Percentiles rank a stretch among this genome's conserved stretches.
Conservation (phyloP, 2,113 vertebrate species). For the Brachionichthys hirsutus region DNA sequence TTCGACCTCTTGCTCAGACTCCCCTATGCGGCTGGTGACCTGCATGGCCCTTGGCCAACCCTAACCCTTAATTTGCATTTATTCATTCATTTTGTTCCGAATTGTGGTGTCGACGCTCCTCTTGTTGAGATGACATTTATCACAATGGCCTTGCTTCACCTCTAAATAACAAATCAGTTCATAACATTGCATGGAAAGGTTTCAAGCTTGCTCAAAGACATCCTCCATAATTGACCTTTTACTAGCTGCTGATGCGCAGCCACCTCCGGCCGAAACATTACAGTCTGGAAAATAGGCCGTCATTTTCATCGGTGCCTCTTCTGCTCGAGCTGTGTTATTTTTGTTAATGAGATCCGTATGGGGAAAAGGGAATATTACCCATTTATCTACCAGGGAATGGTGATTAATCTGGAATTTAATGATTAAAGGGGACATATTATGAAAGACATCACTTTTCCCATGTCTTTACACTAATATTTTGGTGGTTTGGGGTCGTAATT, state of each 20-base stretch:
- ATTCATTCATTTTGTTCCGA: background rate
- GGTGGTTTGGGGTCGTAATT: too few species aligned
- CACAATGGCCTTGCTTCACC: conserved; percentile 55
- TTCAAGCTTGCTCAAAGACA: conserved; percentile 20
- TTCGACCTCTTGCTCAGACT: too few species aligned
- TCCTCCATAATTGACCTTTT: conserved; percentile 42
- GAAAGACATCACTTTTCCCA: too few species aligned
- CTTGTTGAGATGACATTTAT: conserved; percentile 60
- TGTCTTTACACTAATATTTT: too few species aligned
- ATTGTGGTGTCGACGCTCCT: conserved; percentile 24
- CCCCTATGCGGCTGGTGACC: too few species aligned
- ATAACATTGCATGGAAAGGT: conserved; percentile 11
- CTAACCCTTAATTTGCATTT: too few species aligned
- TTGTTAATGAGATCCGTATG: conserved; percentile 33
- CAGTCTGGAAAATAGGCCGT: too few species aligned
- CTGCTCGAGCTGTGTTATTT: conserved; percentile 18
- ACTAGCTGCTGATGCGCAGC: conserved; percentile 14
- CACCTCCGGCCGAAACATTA: conserved; percentile 23
- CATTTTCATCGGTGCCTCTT: conserved; percentile 1
- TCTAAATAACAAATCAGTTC: conserved; percentile 14
- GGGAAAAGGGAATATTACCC: conserved; percentile 56
- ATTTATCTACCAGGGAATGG: conserved; percentile 51
- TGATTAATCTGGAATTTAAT: conserved; percentile 63
- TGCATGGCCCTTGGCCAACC: too few species aligned
- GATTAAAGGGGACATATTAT: too few species aligned